Conservation (phyloP, 37 sponge, comb jelly and placozoan genomes). For the Cliona cf. orientalis region DNA sequence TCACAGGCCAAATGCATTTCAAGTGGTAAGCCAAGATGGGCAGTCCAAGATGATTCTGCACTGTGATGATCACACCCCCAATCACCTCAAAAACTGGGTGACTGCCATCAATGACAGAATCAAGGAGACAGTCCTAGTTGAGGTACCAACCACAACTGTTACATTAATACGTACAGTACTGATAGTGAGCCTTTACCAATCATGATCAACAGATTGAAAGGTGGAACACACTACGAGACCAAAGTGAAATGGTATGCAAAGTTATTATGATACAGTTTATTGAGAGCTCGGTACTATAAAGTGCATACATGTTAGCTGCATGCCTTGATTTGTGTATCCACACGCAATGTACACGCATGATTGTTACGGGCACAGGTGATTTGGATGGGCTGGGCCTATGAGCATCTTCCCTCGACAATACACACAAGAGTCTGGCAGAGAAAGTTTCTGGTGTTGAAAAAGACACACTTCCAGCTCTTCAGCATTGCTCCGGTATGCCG, state of each 20-base stretch:
- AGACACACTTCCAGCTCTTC: conserved; percentile 25
- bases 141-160: too few species aligned
- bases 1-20: conserved; percentile 28
- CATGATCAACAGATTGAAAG: neutral
- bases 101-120: conserved; percentile 11
- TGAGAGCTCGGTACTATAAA: neutral
- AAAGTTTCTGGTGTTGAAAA: conserved; percentile 51
- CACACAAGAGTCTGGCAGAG: conserved; percentile 44
- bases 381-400: conserved; percentile 42
- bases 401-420: conserved; percentile 36
- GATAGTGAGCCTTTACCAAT: too few species aligned
- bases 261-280: too few species aligned
- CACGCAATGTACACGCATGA: neutral
- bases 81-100: neutral
- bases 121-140: neutral
- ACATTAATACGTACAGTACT: too few species aligned
- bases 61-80: conserved; percentile 6
- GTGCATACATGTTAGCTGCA: too few species aligned
- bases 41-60: conserved; percentile 21
- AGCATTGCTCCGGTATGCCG: conserved; percentile 16
- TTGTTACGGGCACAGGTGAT: conserved; percentile 23
- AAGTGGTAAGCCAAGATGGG: conserved; percentile 46
- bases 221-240: conserved; percentile 4
- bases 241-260: too few species aligned
- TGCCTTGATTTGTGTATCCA: too few species aligned